A percentile compares a stretch with the other conserved stretches of the same genome.
Evolutionary conservation across 2,113 vertebrate genomes (phyloP).

Genomic region (Tragelaphus imberbis): DNA sequence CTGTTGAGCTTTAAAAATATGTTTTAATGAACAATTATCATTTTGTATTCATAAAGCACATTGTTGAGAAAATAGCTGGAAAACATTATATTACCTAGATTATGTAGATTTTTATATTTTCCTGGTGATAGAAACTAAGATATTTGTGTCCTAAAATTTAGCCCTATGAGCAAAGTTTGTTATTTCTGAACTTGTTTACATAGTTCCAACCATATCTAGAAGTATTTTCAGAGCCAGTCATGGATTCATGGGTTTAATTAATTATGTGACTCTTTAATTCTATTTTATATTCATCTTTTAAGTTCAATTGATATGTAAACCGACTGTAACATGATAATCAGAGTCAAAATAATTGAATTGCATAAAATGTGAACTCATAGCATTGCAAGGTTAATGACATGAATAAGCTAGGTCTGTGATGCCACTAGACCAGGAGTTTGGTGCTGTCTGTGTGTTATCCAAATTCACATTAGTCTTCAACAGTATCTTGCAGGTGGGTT

Average conservation of each 20-base stretch:
- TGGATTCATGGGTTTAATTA: slow-evolving; percentile 23
- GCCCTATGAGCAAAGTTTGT: not conserved
- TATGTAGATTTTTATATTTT: not conserved
- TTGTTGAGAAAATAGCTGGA: slow-evolving; percentile 6
- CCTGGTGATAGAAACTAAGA: not conserved
- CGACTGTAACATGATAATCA: not conserved
- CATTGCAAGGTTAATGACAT: not conserved
- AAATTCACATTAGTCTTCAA: not conserved
- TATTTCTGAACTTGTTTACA: slow-evolving; percentile 26
- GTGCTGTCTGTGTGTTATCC: not conserved
- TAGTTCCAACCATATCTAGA: not conserved
- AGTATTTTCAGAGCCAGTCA: slow-evolving; percentile 29
- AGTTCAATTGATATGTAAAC: slow-evolving; percentile 19
- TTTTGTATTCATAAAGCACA: slow-evolving; percentile 6
- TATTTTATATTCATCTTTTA: not conserved
- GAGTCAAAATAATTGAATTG: not conserved
- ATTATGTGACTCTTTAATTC: not conserved
- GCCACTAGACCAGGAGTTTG: not conserved
- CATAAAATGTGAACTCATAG: not conserved
- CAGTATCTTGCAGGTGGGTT: not conserved
- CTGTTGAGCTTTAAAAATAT: slow-evolving; percentile 47
- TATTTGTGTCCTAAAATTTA: not conserved
- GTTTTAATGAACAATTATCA: slow-evolving; percentile 45
- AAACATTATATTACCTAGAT: not conserved
- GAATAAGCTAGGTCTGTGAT: not conserved